Evolutionary conservation across 2,113 vertebrate species (phyloP), one percentile per base, ranked within the genome.

Genomic region (Cyprinodon tularosa): DNA sequence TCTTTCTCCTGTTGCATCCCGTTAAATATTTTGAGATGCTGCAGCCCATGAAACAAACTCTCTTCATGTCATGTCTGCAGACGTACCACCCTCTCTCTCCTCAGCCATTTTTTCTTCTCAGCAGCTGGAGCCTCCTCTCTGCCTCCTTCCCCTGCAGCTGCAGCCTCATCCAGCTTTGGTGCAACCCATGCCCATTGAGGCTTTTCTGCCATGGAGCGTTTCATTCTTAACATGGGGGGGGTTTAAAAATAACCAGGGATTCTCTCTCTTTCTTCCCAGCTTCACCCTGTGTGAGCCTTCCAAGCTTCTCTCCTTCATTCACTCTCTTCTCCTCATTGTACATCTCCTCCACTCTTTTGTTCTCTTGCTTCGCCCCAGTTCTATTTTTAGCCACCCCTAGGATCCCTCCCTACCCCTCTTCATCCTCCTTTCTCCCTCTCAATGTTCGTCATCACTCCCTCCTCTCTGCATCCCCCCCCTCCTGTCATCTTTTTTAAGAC

Each of bases 341-440:
- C 84, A 89, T 86, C 86, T 82, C 84, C 84, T 90, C 87, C 76
- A 77, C 80, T 86, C 87, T 76, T 80, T 86, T 61, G 74, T 83
- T 86, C 85, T 80, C 83, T 82, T 86, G 82, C 85, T 90, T 92
- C 84, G 71, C 86, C 88, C 88, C 79, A 74, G 84, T 94, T 90
- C 96, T 98, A 97, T 98, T 97, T 98, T 96, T 98, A 97, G 96
- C 94, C 83, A 71, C 86, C 90, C 91, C 91, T 75, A 93, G 92
- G 92, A 94, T 93, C 92, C 83, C 94, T 80, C 86, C 68, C 78
- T 82, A 84, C 86, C 88, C 86, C 78, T 80, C 83, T 80, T 85
- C 81, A 84, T 78, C 83, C 85, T 78, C 77, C 86, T 91, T 80
- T 85, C 66, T 76, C 69, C 68, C 64, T 77, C 84, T 86, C 76